Base-by-base conservation (phyloP, 2,888 invertebrate species). In the Troides helena region DNA sequence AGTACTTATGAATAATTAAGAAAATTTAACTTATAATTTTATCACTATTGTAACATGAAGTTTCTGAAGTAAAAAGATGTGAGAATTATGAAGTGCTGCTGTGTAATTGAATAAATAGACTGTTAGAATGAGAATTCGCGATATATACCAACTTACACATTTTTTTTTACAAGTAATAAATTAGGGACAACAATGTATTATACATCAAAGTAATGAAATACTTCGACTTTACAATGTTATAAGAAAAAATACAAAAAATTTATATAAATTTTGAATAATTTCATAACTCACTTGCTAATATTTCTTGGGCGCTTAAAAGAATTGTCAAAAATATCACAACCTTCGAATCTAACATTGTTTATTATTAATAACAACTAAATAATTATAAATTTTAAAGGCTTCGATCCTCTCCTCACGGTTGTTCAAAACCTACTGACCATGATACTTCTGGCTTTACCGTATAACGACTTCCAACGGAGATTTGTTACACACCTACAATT, bases 371-470 rank as follows among this genome's bases (percentile, higher is more conserved):
- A 23, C 14, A 58, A 58, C 57, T 58, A 10, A 23, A n/a, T 17
- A n/a, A 56, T n/a, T 18, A 18, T 7, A 56, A 23, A 21, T 25
- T 6, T 4, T 23, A 14, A n/a, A 23, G 14, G n/a, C 10, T 21
- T n/a, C 23, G 57, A 23, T 58, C 57, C 57, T 58, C 57, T 58
- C 12, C 57, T 58, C 23, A 25, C 58, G 23, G 57, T 25, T 7
- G 57, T 25, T 58, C 57, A n/a, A 21, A 23, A 23, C 57, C 23
- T 58, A 58, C 57, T 58, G 23, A 58, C 21, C 57, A 58, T 58
- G 53, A 18, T 25, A 58, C 57, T 8, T 58, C 23, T 58, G 57
- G 57, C 21, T 58, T 58, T 58, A 23, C 43, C 57, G 10, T 58
- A 23, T 58, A 58, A 58, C 10, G 23, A 58, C 7, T 3, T 58